These are phyloP conservation scores for Zootermopsis nevadensis DNA, from an alignment of 2,888 invertebrate species.

Conservation along the genomic window DNA sequence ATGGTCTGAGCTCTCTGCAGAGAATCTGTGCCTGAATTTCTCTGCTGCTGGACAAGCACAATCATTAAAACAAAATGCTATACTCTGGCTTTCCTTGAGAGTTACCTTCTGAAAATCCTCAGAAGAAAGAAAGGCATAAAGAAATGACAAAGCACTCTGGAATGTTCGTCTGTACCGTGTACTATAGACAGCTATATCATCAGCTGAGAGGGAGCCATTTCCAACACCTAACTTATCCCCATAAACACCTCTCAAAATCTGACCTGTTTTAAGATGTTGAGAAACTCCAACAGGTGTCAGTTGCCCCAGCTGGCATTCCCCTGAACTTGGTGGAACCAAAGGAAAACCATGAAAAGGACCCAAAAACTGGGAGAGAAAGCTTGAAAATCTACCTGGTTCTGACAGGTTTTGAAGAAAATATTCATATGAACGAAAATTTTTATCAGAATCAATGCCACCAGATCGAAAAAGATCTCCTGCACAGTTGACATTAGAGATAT, in stretches of 20 bases:
- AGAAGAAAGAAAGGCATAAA: conserved; percentile 77
- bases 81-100: conserved; percentile 81
- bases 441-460: conserved; percentile 52
- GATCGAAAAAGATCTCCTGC: conserved; percentile 65
- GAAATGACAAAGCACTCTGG: conserved; percentile 86
- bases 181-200: conserved; percentile 77
- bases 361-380: conserved; percentile 70
- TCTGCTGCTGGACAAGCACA: conserved; percentile 83
- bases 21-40: conserved; percentile 64
- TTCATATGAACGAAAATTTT: conserved; percentile 51
- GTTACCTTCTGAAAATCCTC: conserved; percentile 69
- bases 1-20: conserved; percentile 71
- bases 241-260: conserved; percentile 72
- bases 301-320: conserved; percentile 85
- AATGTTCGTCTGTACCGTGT: conserved; percentile 90
- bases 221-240: conserved; percentile 64
- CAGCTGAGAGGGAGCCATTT: conserved; percentile 64
- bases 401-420: conserved; percentile 52
- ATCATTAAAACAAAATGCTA: conserved; percentile 86
- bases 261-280: conserved; percentile 85
- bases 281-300: conserved; percentile 77
- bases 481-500: conserved; percentile 83
- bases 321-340: conserved; percentile 73
- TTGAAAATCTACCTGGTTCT: conserved; percentile 42
- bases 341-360: conserved; percentile 90